A percentile compares a stretch with the other conserved stretches of the same genome.
Conservation (phyloP, 2,113 vertebrate genomes). For the Silurus asotus region DNA sequence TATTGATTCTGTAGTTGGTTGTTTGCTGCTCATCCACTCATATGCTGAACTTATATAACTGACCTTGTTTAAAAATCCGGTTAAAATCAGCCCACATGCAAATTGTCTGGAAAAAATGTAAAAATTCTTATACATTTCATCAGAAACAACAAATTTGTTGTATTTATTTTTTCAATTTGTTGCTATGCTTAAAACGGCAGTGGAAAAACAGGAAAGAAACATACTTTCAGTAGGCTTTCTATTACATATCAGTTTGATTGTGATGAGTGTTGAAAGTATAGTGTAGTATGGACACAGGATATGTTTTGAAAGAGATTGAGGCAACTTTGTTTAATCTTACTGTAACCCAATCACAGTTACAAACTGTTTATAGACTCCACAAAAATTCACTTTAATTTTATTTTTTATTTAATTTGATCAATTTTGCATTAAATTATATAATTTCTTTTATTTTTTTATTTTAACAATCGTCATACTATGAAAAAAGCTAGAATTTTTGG, state of each 20-base stretch:
- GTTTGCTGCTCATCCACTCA: neutral
- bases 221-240: neutral
- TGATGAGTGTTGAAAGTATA: neutral
- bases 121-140: neutral
- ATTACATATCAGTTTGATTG: neutral
- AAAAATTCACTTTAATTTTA: neutral
- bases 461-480: neutral
- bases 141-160: neutral
- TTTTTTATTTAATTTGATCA: too few species aligned
- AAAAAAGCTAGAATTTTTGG: neutral
- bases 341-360: neutral
- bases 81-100: neutral
- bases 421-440: too few species aligned
- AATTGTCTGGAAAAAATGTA: neutral
- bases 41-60: neutral
- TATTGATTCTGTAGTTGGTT: constrained; percentile 17
- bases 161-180: too few species aligned
- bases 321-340: neutral
- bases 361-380: neutral
- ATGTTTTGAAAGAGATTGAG: neutral
- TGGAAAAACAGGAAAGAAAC: neutral
- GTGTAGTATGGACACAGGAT: neutral
- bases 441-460: too few species aligned
- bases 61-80: neutral
- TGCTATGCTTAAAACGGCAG: neutral